Conservation (phyloP, 2,797 vertebrate genomes). For the Balearica regulorum region DNA sequence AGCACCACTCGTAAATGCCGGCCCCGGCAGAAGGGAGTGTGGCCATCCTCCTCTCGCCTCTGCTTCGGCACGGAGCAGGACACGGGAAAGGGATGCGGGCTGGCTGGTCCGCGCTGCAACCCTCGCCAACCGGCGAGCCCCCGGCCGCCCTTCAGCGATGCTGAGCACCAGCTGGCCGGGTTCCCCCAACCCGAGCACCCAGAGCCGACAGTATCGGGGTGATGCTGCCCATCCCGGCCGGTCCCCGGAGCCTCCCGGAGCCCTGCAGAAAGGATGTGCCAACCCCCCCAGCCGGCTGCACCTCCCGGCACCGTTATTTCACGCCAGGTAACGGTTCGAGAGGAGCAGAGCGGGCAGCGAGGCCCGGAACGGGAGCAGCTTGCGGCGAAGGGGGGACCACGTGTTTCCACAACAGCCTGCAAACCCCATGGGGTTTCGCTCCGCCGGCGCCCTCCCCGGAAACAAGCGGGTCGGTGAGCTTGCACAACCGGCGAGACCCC, state of each 20-base stretch:
- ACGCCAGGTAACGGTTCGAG: fast-evolving
- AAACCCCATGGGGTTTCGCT: neutral
- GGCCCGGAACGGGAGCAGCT: neutral
- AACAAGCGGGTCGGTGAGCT: fast-evolving
- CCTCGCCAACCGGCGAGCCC: fast-evolving
- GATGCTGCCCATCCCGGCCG: neutral
- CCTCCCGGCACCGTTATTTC: neutral
- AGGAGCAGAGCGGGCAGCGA: neutral
- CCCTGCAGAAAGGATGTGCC: neutral
- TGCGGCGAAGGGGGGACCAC: neutral
- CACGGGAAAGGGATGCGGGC: neutral
- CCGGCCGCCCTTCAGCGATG: fast-evolving
- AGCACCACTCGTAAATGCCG: fast-evolving
- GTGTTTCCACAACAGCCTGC: neutral
- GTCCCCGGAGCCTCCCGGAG: neutral
- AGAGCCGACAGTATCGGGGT: fast-evolving
- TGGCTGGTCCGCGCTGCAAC: fast-evolving
- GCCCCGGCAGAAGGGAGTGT: neutral
- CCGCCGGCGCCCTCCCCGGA: neutral
- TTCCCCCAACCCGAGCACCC: neutral
- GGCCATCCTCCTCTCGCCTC: neutral
- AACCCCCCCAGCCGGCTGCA: fast-evolving
- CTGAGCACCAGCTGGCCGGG: neutral
- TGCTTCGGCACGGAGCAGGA: neutral
- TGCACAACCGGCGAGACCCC: neutral